Base-by-base conservation (phyloP, 2,888 invertebrate genomes). In the Temnothorax rugatulus region DNA sequence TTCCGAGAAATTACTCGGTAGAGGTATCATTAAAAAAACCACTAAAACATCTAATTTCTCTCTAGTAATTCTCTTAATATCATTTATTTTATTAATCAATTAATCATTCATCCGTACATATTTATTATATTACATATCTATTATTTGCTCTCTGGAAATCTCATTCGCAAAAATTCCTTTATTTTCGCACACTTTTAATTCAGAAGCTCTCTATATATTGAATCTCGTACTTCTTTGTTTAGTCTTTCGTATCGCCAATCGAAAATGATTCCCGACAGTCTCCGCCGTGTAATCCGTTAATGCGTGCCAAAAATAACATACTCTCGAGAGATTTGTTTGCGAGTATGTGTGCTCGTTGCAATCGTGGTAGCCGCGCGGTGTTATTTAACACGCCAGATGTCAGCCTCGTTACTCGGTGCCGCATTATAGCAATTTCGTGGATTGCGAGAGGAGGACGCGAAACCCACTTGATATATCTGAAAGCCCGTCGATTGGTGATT, bases 301-400 rank as follows among this genome's bases (percentile, higher is more conserved):
- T 15, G 29, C 38, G 25, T 47, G 13, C 47, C 38, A 71, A 69
- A 81, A 81, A 81, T 81, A 81, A 50, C 21, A 15, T 21, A 18
- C 13, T 59, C 64, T 61, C 25, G 38, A 38, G 59, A 69, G 69
- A 81, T 71, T 69, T 69, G 38, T 69, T 81, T 81, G 25, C 66
- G 15, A 66, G 21, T 47, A 29, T 29, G n/a, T 52, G 11, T 25
- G 41, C 29, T 57, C 29, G 8, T 34, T 50, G 47, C 59, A 18
- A 68, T 57, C 54, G 21, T 5, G 38, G 66, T 21, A 44, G 41
- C 47, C 34, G 59, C 13, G 47, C n/a, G n/a, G n/a, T 18, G 29
- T 77, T 77, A 77, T 54, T 77, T 77, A 77, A 77, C 68, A 29
- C 38, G 66, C 66, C 77, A 57, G 66, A 66, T 77, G 77, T 77